Percentiles rank a stretch among this genome's conserved stretches.
phyloP scores from a whole-genome alignment of 1,140 invertebrate genomes.

The Panulirus ornatus region DNA sequence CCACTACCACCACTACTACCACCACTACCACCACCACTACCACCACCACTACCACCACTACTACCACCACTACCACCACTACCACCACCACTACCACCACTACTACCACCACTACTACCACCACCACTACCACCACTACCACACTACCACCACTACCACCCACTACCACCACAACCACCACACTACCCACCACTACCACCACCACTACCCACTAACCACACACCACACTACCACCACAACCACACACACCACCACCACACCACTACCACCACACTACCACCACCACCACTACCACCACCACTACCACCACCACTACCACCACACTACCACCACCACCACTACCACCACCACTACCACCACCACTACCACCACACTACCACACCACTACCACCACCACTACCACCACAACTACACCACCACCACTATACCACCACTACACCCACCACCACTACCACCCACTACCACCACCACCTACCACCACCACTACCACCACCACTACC shows the following conservation, averaged over 20 bases:
- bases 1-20: not conserved
- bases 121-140: not conserved
- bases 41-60: not conserved
- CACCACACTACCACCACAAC: not conserved
- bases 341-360: not conserved
- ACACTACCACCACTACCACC: not conserved
- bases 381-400: too few species aligned
- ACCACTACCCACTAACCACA: not conserved
- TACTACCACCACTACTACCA: not conserved
- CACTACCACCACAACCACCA: not conserved
- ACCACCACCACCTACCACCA: too few species aligned
- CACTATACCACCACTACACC: too few species aligned
- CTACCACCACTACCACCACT: not conserved
- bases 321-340: not conserved
- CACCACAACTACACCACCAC: too few species aligned
- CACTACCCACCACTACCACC: not conserved
- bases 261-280: too few species aligned
- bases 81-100: not conserved
- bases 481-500: too few species aligned
- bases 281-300: too few species aligned
- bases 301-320: too few species aligned
- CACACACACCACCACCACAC: too few species aligned
- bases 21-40: not conserved
- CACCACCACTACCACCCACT: too few species aligned
- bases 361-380: too few species aligned